These are phyloP conservation scores for Atta colombica DNA, from an alignment of 1,140 invertebrate genomes.

Conservation along the genomic window DNA sequence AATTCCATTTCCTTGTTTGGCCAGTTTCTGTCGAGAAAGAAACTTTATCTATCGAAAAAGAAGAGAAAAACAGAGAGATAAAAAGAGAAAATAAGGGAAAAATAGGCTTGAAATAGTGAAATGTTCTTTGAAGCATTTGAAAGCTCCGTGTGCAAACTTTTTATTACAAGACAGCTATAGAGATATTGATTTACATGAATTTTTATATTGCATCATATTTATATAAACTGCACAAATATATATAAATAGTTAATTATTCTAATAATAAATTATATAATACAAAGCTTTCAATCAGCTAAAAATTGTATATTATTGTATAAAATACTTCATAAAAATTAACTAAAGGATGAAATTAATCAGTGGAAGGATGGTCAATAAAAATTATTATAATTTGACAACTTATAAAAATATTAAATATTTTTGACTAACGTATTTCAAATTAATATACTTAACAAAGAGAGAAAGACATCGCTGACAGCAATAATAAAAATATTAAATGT, in stretches of 20 bases:
- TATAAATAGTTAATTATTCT: neutral
- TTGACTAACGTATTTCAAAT: too few species aligned
- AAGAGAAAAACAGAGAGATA: neutral
- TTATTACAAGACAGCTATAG: neutral
- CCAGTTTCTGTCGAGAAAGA: neutral
- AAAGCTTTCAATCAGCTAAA: too few species aligned
- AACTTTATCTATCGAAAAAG: neutral
- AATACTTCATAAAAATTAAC: neutral
- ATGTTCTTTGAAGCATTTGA: neutral
- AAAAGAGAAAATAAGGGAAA: neutral
- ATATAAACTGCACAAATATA: neutral
- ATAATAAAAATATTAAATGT: neutral
- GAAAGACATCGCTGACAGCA: neutral
- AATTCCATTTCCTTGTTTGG: constrained; percentile 41
- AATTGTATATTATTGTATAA: too few species aligned
- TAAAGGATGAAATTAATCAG: neutral
- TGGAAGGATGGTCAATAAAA: neutral
- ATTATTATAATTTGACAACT: neutral
- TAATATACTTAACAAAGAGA: neutral
- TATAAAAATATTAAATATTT: neutral
- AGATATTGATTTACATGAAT: neutral
- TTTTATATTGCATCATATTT: neutral
- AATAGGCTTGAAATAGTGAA: neutral
- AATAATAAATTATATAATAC: too few species aligned
- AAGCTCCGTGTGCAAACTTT: neutral